phyloP scores from a whole-genome alignment of 2,888 invertebrate species.

The Acanthosoma haemorrhoidale region DNA sequence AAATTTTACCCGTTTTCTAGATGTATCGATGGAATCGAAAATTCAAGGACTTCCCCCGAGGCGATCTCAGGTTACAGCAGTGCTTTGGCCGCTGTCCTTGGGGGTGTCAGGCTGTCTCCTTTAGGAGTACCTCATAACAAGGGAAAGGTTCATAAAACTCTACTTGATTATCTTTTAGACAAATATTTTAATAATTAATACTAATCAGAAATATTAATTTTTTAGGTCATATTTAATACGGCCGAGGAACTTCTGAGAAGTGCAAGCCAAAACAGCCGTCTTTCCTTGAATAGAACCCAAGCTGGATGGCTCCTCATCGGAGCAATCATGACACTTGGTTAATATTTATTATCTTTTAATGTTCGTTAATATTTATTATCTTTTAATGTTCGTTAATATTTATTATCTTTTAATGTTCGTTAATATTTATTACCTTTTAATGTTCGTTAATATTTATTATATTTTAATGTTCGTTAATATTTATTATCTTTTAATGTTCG shows the following conservation, averaged over 20 bases:
- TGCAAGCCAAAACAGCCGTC: conserved; percentile 91
- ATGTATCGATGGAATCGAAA: conserved; percentile 81
- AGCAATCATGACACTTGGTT: conserved; percentile 90
- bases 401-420: conserved; percentile 5
- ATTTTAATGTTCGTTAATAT: no score
- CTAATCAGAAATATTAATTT: neutral
- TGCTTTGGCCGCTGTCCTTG: conserved; percentile 88
- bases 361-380: conserved; percentile 12
- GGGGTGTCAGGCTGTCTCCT: conserved; percentile 83
- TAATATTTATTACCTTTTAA: no score
- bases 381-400: neutral
- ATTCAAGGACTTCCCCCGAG: conserved; percentile 81
- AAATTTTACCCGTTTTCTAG: conserved; percentile 43
- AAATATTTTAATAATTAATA: neutral
- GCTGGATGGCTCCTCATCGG: conserved; percentile 97
- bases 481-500: no score
- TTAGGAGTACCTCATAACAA: conserved; percentile 94
- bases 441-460: no score
- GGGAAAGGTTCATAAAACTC: conserved; percentile 74
- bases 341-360: no score
- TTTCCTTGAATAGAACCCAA: conserved; percentile 90
- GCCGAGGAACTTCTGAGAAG: conserved; percentile 94
- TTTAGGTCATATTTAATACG: conserved; percentile 79
- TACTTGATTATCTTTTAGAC: neutral
- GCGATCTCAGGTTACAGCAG: conserved; percentile 86